Evolutionary conservation across 2,797 vertebrate genomes (phyloP).

Genomic region (Sebastes vulpes): DNA sequence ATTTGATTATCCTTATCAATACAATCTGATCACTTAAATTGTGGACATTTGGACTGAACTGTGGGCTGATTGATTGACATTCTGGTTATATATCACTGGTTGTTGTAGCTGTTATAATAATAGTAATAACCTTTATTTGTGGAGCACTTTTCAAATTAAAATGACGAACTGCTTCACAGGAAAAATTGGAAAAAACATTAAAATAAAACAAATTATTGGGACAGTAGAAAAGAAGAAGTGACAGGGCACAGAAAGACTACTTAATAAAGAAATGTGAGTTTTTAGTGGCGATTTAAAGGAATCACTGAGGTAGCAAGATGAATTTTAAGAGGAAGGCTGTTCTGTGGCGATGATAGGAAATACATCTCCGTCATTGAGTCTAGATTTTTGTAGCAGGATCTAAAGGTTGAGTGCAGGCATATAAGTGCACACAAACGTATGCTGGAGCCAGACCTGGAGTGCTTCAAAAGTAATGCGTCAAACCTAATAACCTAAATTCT

Average conservation of each 20-base stretch:
- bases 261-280: not conserved
- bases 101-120: not conserved
- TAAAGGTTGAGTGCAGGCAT: not conserved
- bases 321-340: not conserved
- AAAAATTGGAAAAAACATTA: too few species aligned
- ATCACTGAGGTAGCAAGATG: not conserved
- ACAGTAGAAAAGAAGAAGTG: not conserved
- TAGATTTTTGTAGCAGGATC: not conserved
- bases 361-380: not conserved
- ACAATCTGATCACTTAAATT: not conserved
- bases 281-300: not conserved
- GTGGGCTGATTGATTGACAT: not conserved
- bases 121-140: too few species aligned
- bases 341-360: not conserved
- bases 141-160: not conserved
- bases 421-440: not conserved
- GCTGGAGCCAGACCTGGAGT: not conserved
- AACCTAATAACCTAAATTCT: not conserved
- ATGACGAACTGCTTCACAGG: not conserved
- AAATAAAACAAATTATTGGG: not conserved
- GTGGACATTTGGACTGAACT: not conserved
- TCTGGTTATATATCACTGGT: not conserved
- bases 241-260: not conserved
- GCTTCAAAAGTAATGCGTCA: constrained; percentile 1
- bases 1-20: not conserved